Evolutionary conservation across 1,140 invertebrate genomes (phyloP).

Genomic region (Armadillidium nasatum): DNA sequence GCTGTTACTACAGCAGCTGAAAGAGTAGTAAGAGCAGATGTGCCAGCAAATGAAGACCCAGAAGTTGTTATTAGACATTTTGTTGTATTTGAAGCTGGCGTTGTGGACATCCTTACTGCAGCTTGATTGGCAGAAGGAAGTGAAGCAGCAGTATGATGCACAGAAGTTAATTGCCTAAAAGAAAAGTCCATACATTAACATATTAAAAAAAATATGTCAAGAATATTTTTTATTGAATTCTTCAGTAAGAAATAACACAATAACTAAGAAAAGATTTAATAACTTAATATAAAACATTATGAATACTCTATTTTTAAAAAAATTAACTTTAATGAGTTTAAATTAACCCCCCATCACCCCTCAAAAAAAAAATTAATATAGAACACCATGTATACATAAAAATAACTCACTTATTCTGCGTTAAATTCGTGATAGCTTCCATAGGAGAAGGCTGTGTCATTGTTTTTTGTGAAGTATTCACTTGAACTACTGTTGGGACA

Average conservation of each 20-base stretch:
- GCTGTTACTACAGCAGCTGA: constrained; percentile 48
- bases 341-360: too few relatives aligned
- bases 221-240: too few relatives aligned
- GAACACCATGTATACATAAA: too few relatives aligned
- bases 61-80: constrained; percentile 49
- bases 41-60: constrained; percentile 56
- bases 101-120: background rate
- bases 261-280: too few relatives aligned
- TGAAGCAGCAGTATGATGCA: background rate
- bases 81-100: constrained; percentile 44
- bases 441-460: background rate
- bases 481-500: background rate
- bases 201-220: too few relatives aligned
- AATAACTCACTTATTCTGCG: background rate
- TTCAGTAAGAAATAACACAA: too few relatives aligned
- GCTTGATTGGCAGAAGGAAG: background rate
- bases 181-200: background rate
- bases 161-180: background rate
- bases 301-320: too few relatives aligned
- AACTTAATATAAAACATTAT: too few relatives aligned
- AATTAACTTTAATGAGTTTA: too few relatives aligned
- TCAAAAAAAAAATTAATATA: too few relatives aligned
- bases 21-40: constrained; percentile 48
- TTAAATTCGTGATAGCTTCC: background rate
- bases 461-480: background rate